Conservation (phyloP, 2,113 vertebrate genomes). For the Corythaeola cristata region DNA sequence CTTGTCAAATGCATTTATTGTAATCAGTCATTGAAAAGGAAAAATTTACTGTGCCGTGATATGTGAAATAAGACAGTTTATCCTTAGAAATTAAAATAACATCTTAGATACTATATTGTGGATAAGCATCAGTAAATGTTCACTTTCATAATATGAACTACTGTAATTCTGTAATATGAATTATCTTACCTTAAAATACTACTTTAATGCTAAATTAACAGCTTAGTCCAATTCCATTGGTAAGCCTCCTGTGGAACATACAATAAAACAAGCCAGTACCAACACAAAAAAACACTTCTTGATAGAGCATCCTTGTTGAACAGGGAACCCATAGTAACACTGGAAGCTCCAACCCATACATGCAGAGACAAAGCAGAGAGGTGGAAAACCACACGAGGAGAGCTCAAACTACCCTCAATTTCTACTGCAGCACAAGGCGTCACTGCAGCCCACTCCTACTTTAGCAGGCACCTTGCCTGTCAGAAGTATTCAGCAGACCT, state of each 20-base stretch:
- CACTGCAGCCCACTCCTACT: background rate
- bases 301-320: background rate
- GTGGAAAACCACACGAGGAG: background rate
- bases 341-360: background rate
- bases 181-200: background rate
- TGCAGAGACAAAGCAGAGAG: rapidly evolving
- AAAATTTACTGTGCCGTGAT: background rate
- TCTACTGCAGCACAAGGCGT: background rate
- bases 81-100: background rate
- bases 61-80: background rate
- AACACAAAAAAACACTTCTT: background rate
- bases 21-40: background rate
- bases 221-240: background rate
- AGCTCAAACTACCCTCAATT: background rate
- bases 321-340: background rate
- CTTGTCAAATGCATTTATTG: background rate
- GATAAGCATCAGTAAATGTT: background rate
- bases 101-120: background rate
- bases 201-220: background rate
- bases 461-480: background rate
- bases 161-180: background rate
- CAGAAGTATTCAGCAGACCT: background rate
- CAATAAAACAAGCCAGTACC: background rate
- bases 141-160: background rate
- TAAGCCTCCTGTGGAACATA: background rate